Evolutionary conservation across 2,797 vertebrate species (phyloP), one percentile per base, ranked within the genome.

Genomic region (Graptemys geographica): DNA sequence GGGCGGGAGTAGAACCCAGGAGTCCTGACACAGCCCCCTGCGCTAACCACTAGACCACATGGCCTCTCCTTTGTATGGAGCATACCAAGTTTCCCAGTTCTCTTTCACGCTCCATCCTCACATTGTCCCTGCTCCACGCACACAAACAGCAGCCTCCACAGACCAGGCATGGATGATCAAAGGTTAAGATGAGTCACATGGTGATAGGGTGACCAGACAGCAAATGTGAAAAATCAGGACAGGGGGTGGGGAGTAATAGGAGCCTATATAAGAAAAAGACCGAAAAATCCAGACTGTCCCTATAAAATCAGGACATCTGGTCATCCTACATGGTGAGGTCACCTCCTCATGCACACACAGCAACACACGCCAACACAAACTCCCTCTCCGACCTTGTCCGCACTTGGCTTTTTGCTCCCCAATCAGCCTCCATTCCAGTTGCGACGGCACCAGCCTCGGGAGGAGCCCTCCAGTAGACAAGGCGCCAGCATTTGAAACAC

Each of bases 331-430:
- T 41, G 41, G 31, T 19, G n/a, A 69, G 31, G 65, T 37, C 18
- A n/a, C n/a, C 65, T 69, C n/a, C 65, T 21, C 5, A 18, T 37
- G 33, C 62, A 21, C n/a, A n/a, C n/a, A 69, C 62, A n/a, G 62
- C 62, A 19, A 19, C 62, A 65, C 33, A 12, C 6, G 6, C 31
- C 33, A 65, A n/a, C 31, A 65, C 31, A 9, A 31, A 69, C 8
- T 5, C 65, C n/a, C n/a, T 18, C n/a, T n/a, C 65, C 65, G 1
- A 4, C 2, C 65, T 69, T 10, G n/a, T 37, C n/a, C 13, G 2
- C 31, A 16, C 59, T 33, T 13, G 5, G 31, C 6, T 31, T 65
- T 59, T n/a, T 65, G 62, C 31, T 16, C 59, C 31, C 6, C 13
- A 18, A 18, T 31, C 13, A 16, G 31, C 62, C n/a, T 69, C n/a